These are phyloP conservation scores for Hirtodrosophila trivittata DNA, from an alignment of 2,888 invertebrate genomes.

Conservation along the genomic window DNA sequence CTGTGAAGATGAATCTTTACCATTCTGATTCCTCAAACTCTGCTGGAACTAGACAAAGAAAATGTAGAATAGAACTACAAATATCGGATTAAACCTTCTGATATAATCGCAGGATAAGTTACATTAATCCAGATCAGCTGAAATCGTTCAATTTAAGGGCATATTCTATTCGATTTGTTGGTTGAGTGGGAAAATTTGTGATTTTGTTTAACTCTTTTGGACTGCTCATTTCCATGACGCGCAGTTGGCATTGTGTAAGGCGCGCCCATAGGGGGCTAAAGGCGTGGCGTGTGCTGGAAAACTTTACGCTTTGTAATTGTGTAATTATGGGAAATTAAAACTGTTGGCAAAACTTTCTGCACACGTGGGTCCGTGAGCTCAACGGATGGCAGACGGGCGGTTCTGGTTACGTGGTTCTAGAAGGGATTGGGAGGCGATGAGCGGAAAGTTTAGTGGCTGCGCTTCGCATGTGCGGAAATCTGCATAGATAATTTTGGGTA, in stretches of 20 bases:
- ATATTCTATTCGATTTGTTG: slow-evolving; percentile 37
- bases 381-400: slow-evolving; percentile 11
- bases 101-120: too few species aligned
- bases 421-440: slow-evolving; percentile 14
- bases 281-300: slow-evolving; percentile 76
- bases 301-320: slow-evolving; percentile 80
- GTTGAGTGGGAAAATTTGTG: slow-evolving; percentile 33
- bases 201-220: slow-evolving; percentile 43
- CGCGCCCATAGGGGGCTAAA: slow-evolving; percentile 44
- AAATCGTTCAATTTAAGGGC: slow-evolving; percentile 19
- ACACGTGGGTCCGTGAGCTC: slow-evolving; percentile 63
- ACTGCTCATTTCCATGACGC: slow-evolving; percentile 79
- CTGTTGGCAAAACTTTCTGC: slow-evolving; percentile 79
- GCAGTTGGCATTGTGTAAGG: slow-evolving; percentile 75
- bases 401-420: neutral
- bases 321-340: slow-evolving; percentile 80
- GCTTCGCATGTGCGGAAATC: slow-evolving; percentile 61
- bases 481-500: slow-evolving; percentile 71
- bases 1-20: too few species aligned
- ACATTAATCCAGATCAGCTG: too few species aligned
- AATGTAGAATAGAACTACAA: too few species aligned
- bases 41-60: too few species aligned
- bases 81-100: too few species aligned
- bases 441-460: slow-evolving; percentile 53
- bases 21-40: too few species aligned